A percentile compares a stretch with the other conserved stretches of the same genome.
Evolutionary conservation across 92 coral and sea anemone species (phyloP).

Genomic region (Zoanthus gigantus): DNA sequence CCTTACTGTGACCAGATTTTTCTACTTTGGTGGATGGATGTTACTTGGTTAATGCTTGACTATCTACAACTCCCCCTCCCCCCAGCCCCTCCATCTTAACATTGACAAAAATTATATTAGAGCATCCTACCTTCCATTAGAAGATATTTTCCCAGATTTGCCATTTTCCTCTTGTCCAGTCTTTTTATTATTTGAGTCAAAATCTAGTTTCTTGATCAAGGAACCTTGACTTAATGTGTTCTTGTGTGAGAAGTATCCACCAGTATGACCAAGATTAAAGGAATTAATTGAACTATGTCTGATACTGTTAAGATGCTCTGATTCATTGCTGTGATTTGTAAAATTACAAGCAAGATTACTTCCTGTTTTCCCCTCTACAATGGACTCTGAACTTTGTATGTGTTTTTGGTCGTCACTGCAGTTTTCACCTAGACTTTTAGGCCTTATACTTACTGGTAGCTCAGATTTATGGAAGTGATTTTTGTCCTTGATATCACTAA

Average conservation of each 20-base stretch:
- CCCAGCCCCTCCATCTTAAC: too few species aligned
- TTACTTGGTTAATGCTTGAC: too few species aligned
- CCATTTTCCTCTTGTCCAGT: not conserved
- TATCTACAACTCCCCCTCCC: too few species aligned
- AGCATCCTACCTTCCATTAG: constrained; percentile 5
- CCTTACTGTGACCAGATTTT: too few species aligned
- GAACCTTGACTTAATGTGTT: not conserved
- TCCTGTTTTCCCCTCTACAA: not conserved
- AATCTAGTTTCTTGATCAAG: constrained; percentile 18
- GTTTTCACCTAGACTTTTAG: not conserved
- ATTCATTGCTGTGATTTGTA: not conserved
- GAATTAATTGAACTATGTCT: not conserved
- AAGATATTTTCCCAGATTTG: not conserved
- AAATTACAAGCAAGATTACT: not conserved
- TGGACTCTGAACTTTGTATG: not conserved
- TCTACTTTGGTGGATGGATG: too few species aligned
- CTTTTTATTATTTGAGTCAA: constrained; percentile 1
- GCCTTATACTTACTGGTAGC: not conserved
- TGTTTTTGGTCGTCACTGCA: not conserved
- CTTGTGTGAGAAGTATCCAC: not conserved
- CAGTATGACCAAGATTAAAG: not conserved
- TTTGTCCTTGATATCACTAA: not conserved
- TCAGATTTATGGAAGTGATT: not conserved
- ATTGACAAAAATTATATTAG: too few species aligned
- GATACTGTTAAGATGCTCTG: not conserved